phyloP scores from a whole-genome alignment of 1,140 invertebrate genomes.

The Ruditapes philippinarum region DNA sequence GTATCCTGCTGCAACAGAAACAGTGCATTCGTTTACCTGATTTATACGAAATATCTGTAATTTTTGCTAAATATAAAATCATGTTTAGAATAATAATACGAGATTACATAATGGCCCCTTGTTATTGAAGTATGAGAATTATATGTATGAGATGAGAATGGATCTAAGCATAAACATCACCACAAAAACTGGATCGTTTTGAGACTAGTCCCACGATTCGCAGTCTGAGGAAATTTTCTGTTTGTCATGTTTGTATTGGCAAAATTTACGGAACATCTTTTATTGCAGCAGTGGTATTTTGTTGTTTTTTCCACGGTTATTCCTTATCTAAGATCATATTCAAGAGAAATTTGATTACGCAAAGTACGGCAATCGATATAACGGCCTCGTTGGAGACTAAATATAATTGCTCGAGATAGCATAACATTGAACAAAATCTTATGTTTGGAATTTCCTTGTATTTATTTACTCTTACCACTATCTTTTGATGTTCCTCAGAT shows the following conservation, averaged over 20 bases:
- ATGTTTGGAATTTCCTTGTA: not conserved
- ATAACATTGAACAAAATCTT: not conserved
- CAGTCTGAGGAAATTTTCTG: not conserved
- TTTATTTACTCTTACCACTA: not conserved
- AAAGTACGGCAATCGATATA: not conserved
- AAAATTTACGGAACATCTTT: not conserved
- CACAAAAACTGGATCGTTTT: not conserved
- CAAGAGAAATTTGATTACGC: not conserved
- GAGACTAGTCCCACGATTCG: not conserved
- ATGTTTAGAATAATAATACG: not conserved
- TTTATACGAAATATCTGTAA: too few relatives aligned
- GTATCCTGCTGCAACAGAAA: too few relatives aligned
- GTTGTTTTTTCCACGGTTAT: not conserved
- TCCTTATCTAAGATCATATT: slow-evolving; percentile 4
- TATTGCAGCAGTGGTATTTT: not conserved
- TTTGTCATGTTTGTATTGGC: slow-evolving; percentile 26
- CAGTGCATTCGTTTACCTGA: too few relatives aligned
- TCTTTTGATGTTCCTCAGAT: not conserved
- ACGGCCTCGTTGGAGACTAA: slow-evolving; percentile 24
- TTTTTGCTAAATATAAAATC: not conserved
- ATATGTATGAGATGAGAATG: not conserved
- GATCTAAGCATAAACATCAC: not conserved
- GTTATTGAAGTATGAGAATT: not conserved
- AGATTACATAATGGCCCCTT: not conserved
- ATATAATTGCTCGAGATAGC: slow-evolving; percentile 7